These are phyloP conservation scores for Vidua chalybeata DNA, from an alignment of 2,113 vertebrate genomes.

Conservation along the genomic window DNA sequence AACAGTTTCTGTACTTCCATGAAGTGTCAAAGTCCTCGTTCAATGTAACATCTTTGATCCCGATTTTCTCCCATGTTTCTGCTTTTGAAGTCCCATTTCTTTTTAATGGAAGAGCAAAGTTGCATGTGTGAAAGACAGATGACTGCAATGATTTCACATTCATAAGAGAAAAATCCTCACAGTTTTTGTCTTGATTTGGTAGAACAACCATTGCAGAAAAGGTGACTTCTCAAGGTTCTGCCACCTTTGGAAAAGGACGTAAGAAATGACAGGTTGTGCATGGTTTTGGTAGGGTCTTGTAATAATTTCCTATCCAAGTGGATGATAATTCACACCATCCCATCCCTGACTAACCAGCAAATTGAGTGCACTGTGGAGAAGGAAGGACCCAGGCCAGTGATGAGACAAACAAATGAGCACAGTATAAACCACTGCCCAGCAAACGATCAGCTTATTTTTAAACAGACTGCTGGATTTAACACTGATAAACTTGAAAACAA, in stretches of 20 bases:
- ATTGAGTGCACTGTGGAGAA: background rate
- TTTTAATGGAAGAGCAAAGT: background rate
- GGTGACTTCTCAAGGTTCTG: background rate
- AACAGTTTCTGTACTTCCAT: background rate
- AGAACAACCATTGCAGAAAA: background rate
- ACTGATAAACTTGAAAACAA: background rate
- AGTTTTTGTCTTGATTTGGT: background rate
- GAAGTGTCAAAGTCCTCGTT: background rate
- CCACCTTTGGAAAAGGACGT: background rate
- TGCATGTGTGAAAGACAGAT: background rate
- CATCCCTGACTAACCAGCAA: background rate
- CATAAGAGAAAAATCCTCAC: background rate
- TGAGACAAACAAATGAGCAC: background rate
- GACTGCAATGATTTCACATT: background rate
- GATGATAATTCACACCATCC: background rate
- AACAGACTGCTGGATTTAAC: background rate
- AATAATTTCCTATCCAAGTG: background rate
- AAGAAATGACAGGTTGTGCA: background rate
- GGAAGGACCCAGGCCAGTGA: background rate
- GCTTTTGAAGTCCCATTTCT: background rate
- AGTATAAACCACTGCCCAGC: background rate
- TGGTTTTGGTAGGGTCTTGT: background rate
- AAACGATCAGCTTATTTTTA: background rate
- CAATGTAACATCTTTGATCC: background rate
- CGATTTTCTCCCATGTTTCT: background rate